Base-by-base conservation (phyloP, 2,113 vertebrate genomes). In the Nyctibius bracteatus region DNA sequence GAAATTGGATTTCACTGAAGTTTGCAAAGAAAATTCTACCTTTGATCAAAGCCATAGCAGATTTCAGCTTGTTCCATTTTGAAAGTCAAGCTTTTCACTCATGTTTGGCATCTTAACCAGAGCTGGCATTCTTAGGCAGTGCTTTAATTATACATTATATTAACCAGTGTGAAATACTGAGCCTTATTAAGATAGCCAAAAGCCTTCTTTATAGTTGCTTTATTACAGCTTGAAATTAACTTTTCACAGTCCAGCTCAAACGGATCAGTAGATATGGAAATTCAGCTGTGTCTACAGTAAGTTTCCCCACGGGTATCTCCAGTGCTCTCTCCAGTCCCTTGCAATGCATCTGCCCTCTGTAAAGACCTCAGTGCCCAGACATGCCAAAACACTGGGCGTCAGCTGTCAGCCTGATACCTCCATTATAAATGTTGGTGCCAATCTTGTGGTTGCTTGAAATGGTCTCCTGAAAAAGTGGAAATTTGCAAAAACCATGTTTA, bases 181-280 rank as follows among this genome's bases (percentile, higher is more conserved):
- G 68, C 67, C 71, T 67, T 86, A 94, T 90, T 92, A 91, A 75
- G 94, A 92, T 92, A 94, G 85, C 90, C 86, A 85, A 94, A 91
- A 95, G 44, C 81, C 67, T 81, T 61, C 88, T 92, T 92, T 95
- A 54, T 10, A 84, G 93, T 41, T 92, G 80, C 95, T 95, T 97
- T 96, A 84, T 92, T 94, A 92, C 87, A 92, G 97, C 91, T 96
- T 95, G 92, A 96, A 97, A 96, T 97, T 88, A 96, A 95, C 92
- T 96, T 97, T 96, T 94, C 90, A 91, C 95, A 96, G 89, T 77
- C 85, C 84, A 83, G 35, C 90, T 94, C 67, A 49, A 61, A 57
- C 3, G 63, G 71, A 91, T 90, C 51, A 51, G 81, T n/a, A 94
- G 86, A 88, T 83, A 86, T 0, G 20, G 67, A 71, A 90, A 80